Evolutionary conservation across 2,797 vertebrate species (phyloP).

Genomic region (Falco novaeseelandiae): DNA sequence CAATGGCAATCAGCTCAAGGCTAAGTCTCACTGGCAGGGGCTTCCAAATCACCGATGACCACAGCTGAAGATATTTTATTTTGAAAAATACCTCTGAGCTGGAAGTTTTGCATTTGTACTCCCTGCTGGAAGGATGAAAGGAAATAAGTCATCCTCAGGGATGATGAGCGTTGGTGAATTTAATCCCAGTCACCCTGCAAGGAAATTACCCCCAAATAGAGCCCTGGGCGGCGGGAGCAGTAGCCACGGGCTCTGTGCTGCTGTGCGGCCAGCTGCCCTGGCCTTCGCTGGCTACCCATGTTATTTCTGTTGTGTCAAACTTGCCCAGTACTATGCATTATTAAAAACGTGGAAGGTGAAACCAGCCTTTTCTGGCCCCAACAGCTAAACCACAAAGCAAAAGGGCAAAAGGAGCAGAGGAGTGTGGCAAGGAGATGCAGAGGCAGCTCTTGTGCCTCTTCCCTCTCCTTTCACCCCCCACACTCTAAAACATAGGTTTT

Average conservation of each 20-base stretch:
- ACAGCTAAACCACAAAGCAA: background rate
- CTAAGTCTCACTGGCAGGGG: background rate
- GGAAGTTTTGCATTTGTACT: background rate
- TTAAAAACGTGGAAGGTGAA: background rate
- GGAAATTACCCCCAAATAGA: background rate
- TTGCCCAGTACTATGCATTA: fast-evolving
- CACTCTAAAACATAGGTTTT: background rate
- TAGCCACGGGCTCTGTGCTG: background rate
- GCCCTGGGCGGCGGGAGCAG: background rate
- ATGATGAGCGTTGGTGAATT: background rate
- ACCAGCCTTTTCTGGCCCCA: background rate
- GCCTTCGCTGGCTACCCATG: fast-evolving
- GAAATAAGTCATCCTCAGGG: background rate
- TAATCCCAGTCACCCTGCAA: background rate
- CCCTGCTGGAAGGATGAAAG: background rate
- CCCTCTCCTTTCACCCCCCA: background rate
- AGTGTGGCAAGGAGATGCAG: background rate
- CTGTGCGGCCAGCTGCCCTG: fast-evolving
- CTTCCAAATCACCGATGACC: background rate
- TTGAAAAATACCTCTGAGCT: background rate
- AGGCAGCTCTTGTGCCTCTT: background rate
- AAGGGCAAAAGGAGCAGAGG: background rate
- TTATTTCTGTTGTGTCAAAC: background rate
- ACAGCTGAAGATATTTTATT: background rate
- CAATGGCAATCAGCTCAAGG: constrained; percentile 3